Base-by-base conservation (phyloP, 2,797 vertebrate species). In the Ctenochaetus hawaiiensis region DNA sequence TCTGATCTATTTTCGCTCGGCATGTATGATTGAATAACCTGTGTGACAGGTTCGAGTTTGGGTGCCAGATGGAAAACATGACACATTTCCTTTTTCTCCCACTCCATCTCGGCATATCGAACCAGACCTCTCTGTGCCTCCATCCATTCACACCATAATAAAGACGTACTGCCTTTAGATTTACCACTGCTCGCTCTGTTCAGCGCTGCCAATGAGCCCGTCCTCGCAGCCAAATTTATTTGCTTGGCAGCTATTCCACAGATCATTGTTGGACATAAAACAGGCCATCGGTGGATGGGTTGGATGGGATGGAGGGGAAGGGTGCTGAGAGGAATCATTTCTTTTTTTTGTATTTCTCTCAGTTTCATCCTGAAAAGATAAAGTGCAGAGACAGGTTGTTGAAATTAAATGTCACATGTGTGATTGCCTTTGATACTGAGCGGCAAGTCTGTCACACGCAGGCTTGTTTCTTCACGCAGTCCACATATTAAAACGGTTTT, bases 261-360 rank as follows among this genome's bases (percentile, higher is more conserved):
- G 65, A 85, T 89, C 85, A 74, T 79, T 67, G 77, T 67, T 77
- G 85, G 78, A 68, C 49, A 78, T 88, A 80, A 87, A 90, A 81
- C 71, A 76, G 81, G 67, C 66, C 54, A 39, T 6, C 68, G 74
- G 66, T 54, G 54, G 59, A 12, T 44, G 51, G 12, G 62, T 45
- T 12, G 62, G 57, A 64, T 47, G 44, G 14, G 14, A 12, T 41
- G 39, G 39, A 34, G 30, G 39, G 39, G 39, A 49, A 59, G 37
- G 47, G 26, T 53, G 63, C 0, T 58, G 14, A 58, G 48, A 73
- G 65, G 10, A 85, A 77, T 71, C 23, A 72, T 65, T 58, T 60
- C 61, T 2, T 2, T 6, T 34, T 34, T 34, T 26, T 26, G 26
- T 34, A 20, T 68, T 67, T 67, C 26, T 60, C 75, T 67, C 37